These are phyloP conservation scores for Actenoides lindsayi DNA, from an alignment of 2,113 vertebrate species.

Conservation along the genomic window DNA sequence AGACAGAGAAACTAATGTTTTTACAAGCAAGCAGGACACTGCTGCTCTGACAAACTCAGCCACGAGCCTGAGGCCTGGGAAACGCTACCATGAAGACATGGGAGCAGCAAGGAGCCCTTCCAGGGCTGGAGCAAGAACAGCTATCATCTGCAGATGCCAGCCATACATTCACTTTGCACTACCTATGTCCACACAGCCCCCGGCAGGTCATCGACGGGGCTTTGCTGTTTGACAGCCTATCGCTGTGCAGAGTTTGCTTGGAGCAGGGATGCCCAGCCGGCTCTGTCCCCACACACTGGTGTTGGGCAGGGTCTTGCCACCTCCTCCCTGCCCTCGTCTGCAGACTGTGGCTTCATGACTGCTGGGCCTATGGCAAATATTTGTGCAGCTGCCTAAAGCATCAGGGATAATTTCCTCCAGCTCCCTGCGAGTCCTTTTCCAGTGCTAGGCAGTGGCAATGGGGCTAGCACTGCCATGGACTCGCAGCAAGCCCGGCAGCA, in stretches of 20 bases:
- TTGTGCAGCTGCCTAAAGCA: not conserved
- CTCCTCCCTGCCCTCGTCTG: not conserved
- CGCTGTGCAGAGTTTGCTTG: rapidly evolving
- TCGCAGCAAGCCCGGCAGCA: not conserved
- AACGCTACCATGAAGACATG: rapidly evolving
- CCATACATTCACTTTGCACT: not conserved
- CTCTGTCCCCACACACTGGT: rapidly evolving
- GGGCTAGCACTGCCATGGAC: rapidly evolving
- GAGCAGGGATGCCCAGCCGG: rapidly evolving
- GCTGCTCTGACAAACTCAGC: not conserved
- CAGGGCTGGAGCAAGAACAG: not conserved
- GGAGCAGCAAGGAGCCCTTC: not conserved
- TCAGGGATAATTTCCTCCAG: not conserved
- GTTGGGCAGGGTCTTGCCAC: rapidly evolving
- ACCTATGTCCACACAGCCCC: not conserved
- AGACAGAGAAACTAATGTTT: not conserved
- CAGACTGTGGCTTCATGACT: rapidly evolving
- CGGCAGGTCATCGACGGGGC: not conserved
- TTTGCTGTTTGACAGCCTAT: not conserved
- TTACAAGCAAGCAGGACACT: not conserved
- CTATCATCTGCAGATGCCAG: not conserved
- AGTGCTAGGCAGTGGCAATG: rapidly evolving
- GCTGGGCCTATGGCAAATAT: rapidly evolving
- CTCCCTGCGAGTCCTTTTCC: rapidly evolving
- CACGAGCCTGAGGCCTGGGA: rapidly evolving